phyloP scores from a whole-genome alignment of 2,888 invertebrate species.

The Gastracanthus pulcherrimus region DNA sequence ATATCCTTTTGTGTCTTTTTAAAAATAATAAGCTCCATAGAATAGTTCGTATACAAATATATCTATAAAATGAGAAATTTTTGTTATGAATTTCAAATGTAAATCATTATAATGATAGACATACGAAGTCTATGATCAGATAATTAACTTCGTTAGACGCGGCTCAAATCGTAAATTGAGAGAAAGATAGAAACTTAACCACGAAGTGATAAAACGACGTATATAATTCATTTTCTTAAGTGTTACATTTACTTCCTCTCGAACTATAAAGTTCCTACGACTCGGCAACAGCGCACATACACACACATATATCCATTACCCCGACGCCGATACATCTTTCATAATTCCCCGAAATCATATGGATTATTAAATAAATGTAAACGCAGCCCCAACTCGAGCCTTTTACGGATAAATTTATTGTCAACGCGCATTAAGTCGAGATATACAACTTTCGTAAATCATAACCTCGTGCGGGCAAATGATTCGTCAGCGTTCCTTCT shows the following conservation, averaged over 20 bases:
- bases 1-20: too few species aligned
- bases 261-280: not conserved
- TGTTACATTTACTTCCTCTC: not conserved
- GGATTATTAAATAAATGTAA: constrained; percentile 56
- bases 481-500: constrained; percentile 57
- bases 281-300: not conserved
- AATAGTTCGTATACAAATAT: too few species aligned
- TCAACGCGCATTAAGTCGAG: constrained; percentile 52
- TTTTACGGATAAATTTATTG: constrained; percentile 55
- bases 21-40: too few species aligned
- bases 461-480: constrained; percentile 40
- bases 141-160: constrained; percentile 17
- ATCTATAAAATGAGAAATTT: too few species aligned
- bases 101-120: too few species aligned
- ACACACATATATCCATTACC: not conserved
- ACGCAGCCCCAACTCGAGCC: not conserved
- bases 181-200: not conserved
- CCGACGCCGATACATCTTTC: constrained; percentile 31
- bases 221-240: not conserved
- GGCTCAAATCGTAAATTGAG: not conserved
- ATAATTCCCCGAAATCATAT: constrained; percentile 37
- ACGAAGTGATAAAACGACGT: not conserved
- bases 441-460: constrained; percentile 54
- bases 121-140: constrained; percentile 1
- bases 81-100: too few species aligned